Evolutionary conservation across 2,113 vertebrate genomes (phyloP).

Genomic region (Apaloderma vittatum): DNA sequence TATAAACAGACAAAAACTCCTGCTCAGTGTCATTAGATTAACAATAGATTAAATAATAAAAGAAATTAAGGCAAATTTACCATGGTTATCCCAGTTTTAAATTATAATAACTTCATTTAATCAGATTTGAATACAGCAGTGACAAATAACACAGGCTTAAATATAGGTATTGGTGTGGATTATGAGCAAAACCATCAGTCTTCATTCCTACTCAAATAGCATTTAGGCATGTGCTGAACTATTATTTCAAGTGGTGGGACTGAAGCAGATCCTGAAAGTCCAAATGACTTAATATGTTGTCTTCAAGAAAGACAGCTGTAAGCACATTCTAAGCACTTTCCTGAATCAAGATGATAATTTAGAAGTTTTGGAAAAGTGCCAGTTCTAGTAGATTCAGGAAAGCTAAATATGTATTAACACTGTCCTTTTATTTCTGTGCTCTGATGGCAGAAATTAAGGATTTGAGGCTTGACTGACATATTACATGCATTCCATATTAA

Average conservation of each 20-base stretch:
- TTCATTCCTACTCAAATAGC: slow-evolving; percentile 2
- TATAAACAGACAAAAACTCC: slow-evolving; percentile 55
- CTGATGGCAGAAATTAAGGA: background rate
- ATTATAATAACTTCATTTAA: slow-evolving; percentile 48
- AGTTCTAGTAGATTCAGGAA: slow-evolving; percentile 19
- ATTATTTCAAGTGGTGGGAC: background rate
- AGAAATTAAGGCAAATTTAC: slow-evolving; percentile 44
- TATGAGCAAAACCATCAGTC: slow-evolving; percentile 21
- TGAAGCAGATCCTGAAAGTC: background rate
- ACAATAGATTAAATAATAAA: slow-evolving; percentile 47
- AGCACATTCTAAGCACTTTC: slow-evolving; percentile 17
- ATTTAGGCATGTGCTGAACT: slow-evolving; percentile 2
- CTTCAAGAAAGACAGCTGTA: background rate
- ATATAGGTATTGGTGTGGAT: background rate
- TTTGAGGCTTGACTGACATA: background rate
- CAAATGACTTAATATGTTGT: background rate
- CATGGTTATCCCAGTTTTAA: slow-evolving; percentile 24
- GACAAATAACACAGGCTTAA: slow-evolving; percentile 21
- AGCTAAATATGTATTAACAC: background rate
- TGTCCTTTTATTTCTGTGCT: background rate
- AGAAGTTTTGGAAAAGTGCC: background rate
- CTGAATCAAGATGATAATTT: background rate
- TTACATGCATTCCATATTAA: background rate
- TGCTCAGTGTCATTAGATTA: slow-evolving; percentile 52
- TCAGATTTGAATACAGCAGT: slow-evolving; percentile 29